These are phyloP conservation scores for Microcebus murinus DNA, from an alignment of 2,113 vertebrate species.

Conservation along the genomic window DNA sequence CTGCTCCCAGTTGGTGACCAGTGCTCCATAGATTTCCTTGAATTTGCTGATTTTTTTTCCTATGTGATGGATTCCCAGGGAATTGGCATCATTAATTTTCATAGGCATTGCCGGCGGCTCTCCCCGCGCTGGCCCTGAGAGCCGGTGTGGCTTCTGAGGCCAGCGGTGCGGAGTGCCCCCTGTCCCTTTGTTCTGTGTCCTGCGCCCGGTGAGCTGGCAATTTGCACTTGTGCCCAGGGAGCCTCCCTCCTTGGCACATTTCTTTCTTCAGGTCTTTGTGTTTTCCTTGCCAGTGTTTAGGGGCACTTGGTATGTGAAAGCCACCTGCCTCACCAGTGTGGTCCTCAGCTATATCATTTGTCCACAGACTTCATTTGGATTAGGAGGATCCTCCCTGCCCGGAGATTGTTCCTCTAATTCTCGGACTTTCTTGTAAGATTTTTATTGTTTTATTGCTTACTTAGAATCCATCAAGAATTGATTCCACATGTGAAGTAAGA, in stretches of 20 bases:
- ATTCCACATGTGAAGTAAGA: not conserved
- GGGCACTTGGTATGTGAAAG: not conserved
- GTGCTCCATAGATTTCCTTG: not conserved
- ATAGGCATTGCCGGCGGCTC: not conserved
- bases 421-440: not conserved
- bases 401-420: not conserved
- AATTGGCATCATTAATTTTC: not conserved
- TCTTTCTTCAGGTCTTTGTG: not conserved
- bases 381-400: not conserved
- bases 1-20: not conserved
- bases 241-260: no score
- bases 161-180: rapidly evolving
- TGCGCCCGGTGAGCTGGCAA: not conserved
- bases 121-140: rapidly evolving
- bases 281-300: no score
- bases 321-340: rapidly evolving
- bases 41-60: not conserved
- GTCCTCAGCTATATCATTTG: not conserved
- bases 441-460: not conserved
- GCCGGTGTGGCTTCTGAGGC: rapidly evolving
- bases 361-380: not conserved
- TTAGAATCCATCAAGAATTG: not conserved
- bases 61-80: not conserved
- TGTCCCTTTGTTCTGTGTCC: no score
- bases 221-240: not conserved